These are phyloP conservation scores for Litoditis marina DNA, from an alignment of 2,888 invertebrate genomes.

Conservation along the genomic window DNA sequence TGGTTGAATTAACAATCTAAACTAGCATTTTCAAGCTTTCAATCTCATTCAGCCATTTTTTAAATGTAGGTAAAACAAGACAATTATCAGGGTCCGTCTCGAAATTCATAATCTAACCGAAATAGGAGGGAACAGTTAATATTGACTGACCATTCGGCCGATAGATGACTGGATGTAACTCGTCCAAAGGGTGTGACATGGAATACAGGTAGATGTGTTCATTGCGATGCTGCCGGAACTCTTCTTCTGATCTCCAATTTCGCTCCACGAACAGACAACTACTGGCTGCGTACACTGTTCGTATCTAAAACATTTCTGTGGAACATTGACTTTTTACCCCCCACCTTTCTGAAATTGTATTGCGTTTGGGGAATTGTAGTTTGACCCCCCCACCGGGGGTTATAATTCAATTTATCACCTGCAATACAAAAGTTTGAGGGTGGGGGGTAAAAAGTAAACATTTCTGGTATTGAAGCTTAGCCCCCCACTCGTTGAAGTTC, in stretches of 20 bases:
- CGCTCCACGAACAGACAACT: slow-evolving; percentile 13
- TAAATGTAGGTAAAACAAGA: not conserved
- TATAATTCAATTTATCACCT: too few relatives aligned
- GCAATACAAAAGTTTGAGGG: too few relatives aligned
- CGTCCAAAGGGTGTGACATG: slow-evolving; percentile 39
- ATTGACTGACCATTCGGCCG: slow-evolving; percentile 4
- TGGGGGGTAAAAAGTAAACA: too few relatives aligned
- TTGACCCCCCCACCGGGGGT: too few relatives aligned
- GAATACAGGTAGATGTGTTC: slow-evolving; percentile 27
- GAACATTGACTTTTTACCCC: too few relatives aligned
- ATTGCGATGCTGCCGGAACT: slow-evolving; percentile 2
- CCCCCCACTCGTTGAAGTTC: too few relatives aligned
- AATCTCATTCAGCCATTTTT: not conserved
- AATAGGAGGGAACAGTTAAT: not conserved
- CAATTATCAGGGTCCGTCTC: too few relatives aligned
- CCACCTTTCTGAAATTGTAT: too few relatives aligned
- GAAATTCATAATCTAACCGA: not conserved
- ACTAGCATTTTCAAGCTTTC: too few relatives aligned
- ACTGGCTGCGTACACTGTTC: slow-evolving; percentile 5
- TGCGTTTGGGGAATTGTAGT: too few relatives aligned
- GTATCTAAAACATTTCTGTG: slow-evolving; percentile 10
- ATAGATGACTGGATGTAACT: slow-evolving; percentile 40
- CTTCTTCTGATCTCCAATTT: slow-evolving; percentile 4
- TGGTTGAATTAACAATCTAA: too few relatives aligned
- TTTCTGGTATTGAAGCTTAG: too few relatives aligned